These are phyloP conservation scores for Poeciliopsis turneri DNA, from an alignment of 2,797 vertebrate genomes.

Conservation along the genomic window DNA sequence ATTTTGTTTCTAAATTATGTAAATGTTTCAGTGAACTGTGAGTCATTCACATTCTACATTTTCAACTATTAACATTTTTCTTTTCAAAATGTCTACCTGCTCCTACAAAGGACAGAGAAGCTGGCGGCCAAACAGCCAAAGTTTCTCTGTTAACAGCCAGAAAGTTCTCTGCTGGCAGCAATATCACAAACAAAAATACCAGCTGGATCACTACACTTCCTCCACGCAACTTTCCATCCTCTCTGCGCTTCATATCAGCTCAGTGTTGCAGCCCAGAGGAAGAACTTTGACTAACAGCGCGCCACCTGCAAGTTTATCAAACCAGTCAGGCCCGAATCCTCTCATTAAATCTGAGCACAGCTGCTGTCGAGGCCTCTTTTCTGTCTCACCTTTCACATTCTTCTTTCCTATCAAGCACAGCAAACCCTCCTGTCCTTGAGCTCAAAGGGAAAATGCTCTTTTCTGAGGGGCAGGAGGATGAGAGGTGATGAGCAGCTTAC, in stretches of 20 bases:
- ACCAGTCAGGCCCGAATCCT: slow-evolving; percentile 47
- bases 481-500: slow-evolving; percentile 78
- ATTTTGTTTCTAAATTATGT: too few species aligned
- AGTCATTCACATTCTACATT: background rate
- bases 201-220: slow-evolving; percentile 56
- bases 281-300: slow-evolving; percentile 43
- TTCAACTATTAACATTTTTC: background rate
- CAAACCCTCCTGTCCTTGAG: slow-evolving; percentile 60
- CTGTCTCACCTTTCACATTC: slow-evolving; percentile 77
- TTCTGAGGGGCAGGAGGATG: slow-evolving; percentile 49
- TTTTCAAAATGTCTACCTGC: background rate
- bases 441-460: slow-evolving; percentile 70
- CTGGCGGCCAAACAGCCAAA: slow-evolving; percentile 12
- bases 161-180: slow-evolving; percentile 52
- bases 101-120: background rate
- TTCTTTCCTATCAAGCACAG: slow-evolving; percentile 69
- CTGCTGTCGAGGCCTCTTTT: slow-evolving; percentile 63
- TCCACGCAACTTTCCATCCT: slow-evolving; percentile 52
- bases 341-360: slow-evolving; percentile 41
- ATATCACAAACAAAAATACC: slow-evolving; percentile 51
- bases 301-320: slow-evolving; percentile 71
- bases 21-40: background rate
- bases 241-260: slow-evolving; percentile 31
- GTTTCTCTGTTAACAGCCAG: slow-evolving; percentile 54
- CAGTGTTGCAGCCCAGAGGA: slow-evolving; percentile 33